phyloP scores from a whole-genome alignment of 2,113 vertebrate genomes.

The Entomyzon cyanotis region DNA sequence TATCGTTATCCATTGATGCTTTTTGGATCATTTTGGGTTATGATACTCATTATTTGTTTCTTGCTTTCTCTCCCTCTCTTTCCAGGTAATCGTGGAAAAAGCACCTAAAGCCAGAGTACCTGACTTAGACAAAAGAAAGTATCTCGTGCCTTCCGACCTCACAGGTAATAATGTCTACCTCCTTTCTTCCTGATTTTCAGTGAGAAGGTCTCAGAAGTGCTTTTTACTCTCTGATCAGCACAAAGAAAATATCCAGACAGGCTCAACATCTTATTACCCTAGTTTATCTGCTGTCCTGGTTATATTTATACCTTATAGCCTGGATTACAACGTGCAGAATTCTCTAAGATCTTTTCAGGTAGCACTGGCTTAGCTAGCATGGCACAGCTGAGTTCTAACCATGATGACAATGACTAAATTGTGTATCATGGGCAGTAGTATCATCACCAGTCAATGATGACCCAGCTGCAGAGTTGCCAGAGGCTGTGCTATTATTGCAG shows the following conservation, averaged over 20 bases:
- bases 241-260: background rate
- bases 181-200: background rate
- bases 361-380: background rate
- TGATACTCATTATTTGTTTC: background rate
- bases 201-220: background rate
- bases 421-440: background rate
- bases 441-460: background rate
- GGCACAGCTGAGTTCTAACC: background rate
- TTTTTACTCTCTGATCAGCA: background rate
- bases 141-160: conserved; percentile 94
- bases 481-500: background rate
- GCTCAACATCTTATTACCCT: background rate
- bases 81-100: conserved; percentile 94
- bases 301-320: background rate
- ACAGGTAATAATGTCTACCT: conserved; percentile 80
- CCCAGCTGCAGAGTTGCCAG: background rate
- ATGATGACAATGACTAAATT: background rate
- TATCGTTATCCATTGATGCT: background rate
- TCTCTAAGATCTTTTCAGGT: background rate
- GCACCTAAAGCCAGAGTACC: conserved; percentile 91
- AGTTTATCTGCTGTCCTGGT: background rate
- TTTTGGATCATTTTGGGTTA: background rate
- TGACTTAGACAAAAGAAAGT: conserved; percentile 97
- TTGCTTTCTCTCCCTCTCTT: background rate
- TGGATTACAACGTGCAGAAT: background rate